A percentile compares a stretch with the other conserved stretches of the same genome.
phyloP scores from a whole-genome alignment of 2,113 vertebrate genomes.

The Elanus axillaris region DNA sequence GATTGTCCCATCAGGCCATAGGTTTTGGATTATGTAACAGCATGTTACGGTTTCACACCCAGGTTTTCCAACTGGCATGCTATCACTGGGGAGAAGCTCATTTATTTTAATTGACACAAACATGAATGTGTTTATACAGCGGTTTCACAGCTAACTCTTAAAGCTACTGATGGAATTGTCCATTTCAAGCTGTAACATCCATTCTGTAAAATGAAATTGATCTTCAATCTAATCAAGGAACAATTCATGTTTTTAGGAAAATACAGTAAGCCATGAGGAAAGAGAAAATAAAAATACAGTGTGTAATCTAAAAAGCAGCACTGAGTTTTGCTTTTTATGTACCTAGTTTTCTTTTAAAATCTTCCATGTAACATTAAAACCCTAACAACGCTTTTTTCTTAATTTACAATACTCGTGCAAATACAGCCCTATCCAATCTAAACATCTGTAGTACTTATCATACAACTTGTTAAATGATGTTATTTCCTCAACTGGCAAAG shows the following conservation, averaged over 20 bases:
- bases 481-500: background rate
- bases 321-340: background rate
- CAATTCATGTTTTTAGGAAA: background rate
- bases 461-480: background rate
- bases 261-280: background rate
- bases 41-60: background rate
- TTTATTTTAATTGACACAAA: background rate
- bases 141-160: background rate
- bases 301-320: background rate
- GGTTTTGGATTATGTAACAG: background rate
- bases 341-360: background rate
- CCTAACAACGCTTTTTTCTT: background rate
- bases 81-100: background rate
- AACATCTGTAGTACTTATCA: background rate
- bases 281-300: background rate
- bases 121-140: background rate
- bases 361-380: background rate
- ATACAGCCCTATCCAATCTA: background rate
- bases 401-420: background rate
- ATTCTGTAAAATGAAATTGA: background rate
- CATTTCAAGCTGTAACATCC: background rate
- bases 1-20: fast-evolving
- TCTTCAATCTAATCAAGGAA: background rate
- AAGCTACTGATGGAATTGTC: background rate
- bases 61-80: background rate